These are phyloP conservation scores for Xenus cinereus DNA, from an alignment of 2,113 vertebrate genomes.

Conservation along the genomic window DNA sequence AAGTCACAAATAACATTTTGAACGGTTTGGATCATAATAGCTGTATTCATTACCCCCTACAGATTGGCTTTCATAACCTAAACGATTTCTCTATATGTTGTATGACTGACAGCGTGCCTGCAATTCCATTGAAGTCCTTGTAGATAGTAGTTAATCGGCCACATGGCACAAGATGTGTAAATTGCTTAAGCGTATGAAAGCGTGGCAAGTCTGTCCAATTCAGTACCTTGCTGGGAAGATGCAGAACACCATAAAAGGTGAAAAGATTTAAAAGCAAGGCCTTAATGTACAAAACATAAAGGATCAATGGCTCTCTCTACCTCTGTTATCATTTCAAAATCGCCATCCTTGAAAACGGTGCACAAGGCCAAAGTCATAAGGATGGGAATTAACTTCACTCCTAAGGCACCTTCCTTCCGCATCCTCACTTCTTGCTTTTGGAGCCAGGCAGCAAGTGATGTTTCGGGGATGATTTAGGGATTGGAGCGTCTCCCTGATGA, in stretches of 20 bases:
- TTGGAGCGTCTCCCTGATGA: too few species aligned
- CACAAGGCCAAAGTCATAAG: too few species aligned
- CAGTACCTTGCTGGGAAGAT: background rate
- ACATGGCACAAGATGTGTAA: background rate
- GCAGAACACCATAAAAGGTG: background rate
- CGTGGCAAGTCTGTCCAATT: background rate
- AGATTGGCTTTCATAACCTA: background rate
- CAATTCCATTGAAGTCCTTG: background rate
- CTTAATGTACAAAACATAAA: background rate
- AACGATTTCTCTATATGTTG: background rate
- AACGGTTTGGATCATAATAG: background rate
- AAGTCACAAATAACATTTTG: background rate
- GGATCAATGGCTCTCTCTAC: too few species aligned
- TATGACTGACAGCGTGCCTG: background rate
- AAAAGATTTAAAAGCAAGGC: background rate
- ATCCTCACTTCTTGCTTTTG: background rate
- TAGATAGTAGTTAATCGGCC: background rate
- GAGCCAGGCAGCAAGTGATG: background rate
- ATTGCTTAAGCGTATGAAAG: background rate
- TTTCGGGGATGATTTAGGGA: too few species aligned
- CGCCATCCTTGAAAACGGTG: background rate
- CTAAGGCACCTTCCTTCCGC: background rate
- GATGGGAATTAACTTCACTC: background rate
- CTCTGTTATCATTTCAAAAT: background rate
- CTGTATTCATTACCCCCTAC: constrained; percentile 25